Base-by-base conservation (phyloP, 2,797 vertebrate genomes). In the Odontamblyopus rebecca region DNA sequence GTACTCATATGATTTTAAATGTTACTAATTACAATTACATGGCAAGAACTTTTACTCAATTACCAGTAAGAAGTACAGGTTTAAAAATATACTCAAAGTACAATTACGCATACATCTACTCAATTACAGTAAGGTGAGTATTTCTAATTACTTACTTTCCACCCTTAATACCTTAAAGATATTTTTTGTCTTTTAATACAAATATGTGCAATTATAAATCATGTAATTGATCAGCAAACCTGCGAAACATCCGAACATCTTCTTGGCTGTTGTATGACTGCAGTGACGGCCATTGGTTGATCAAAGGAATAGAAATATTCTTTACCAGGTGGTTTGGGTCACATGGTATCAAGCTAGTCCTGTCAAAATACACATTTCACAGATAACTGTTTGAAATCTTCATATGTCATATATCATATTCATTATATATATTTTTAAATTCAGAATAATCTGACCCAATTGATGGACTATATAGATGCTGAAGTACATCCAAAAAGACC, bases 321-420 rank as follows among this genome's bases (percentile, higher is more conserved):
- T 98, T 98, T 84, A 94, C 93, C 86, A 98, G 90, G 82, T 95
- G 94, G 11, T 85, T 93, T 78, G 95, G 93, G 91, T 98, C 96
- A 61, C 95, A 94, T 16, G 97, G 97, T 89, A 98, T 97, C 85
- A 99, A 94, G 89, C 94, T 96, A 70, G 96, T 97, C 93, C 97
- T 99, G 90, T 73, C 63, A 90, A 85, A 15, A 29, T 85, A 67
- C 18, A 62, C 3, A 62, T 62, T 41, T 35, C 19, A 35, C 3
- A 41, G 41, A 11, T 44, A 44, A 44, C 11, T 44, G 41, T 44
- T 44, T 2, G 12, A 44, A 44, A 12, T 13, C 8, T 41, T 44
- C 23, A 23, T 23, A 23, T 23, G 23, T 23, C 23, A 44, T 44
- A 44, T 44, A 44, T 12, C 41, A 44, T 44, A 44, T 44, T 44